phyloP scores from a whole-genome alignment of 2,113 vertebrate species.

The Melospiza melodia region DNA sequence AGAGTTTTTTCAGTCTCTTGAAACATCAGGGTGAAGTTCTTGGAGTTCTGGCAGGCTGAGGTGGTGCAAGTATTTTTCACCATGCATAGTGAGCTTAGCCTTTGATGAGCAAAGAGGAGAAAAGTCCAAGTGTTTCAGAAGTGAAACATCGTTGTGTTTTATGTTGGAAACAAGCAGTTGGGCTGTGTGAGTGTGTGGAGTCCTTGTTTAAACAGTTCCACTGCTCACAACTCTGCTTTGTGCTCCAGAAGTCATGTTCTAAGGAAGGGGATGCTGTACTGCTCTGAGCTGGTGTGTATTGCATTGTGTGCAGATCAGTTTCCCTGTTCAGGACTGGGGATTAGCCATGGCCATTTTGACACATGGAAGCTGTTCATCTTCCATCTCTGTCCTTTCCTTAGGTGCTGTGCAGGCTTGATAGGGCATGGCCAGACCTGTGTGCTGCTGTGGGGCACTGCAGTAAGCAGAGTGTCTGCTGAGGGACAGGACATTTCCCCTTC shows the following conservation, averaged over 20 bases:
- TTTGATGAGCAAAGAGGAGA: background rate
- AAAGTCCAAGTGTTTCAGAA: background rate
- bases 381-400: background rate
- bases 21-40: background rate
- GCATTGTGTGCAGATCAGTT: background rate
- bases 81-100: background rate
- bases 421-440: background rate
- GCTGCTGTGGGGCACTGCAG: background rate
- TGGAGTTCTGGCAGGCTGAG: background rate
- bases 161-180: background rate
- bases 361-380: background rate
- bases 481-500: background rate
- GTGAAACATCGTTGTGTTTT: background rate
- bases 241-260: background rate
- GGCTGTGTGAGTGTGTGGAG: background rate
- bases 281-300: background rate
- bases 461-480: background rate
- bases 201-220: background rate
- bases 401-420: background rate
- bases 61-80: background rate
- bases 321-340: background rate
- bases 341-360: background rate
- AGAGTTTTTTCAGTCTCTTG: background rate
- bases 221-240: fast-evolving
- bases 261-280: background rate